phyloP scores from a whole-genome alignment of 2,888 invertebrate genomes.

The Drosophila anomelani region DNA sequence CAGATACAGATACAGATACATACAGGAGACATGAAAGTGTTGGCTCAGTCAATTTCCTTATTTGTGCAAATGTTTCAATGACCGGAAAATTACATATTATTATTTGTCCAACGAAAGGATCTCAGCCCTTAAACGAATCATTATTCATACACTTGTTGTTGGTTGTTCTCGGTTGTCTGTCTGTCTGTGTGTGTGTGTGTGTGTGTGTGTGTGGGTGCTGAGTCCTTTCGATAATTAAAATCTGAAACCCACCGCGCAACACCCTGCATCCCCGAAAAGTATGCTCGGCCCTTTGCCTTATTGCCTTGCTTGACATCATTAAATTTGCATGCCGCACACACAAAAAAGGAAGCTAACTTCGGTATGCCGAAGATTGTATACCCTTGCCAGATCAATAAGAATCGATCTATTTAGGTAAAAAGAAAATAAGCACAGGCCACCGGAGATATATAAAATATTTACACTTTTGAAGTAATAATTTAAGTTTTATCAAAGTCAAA shows the following conservation, averaged over 20 bases:
- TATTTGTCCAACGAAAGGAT: constrained; percentile 67
- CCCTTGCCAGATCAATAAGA: no score
- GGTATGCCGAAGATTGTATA: no score
- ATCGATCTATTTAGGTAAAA: no score
- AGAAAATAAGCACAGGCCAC: no score
- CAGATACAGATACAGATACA: constrained; percentile 10
- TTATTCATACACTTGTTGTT: constrained; percentile 56
- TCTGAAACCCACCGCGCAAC: constrained; percentile 30
- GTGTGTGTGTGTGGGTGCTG: constrained; percentile 6
- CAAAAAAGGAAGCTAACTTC: background rate
- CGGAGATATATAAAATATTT: no score
- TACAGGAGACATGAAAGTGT: constrained; percentile 30
- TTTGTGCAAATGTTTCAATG: constrained; percentile 80
- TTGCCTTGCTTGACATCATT: constrained; percentile 55
- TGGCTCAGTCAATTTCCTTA: constrained; percentile 80
- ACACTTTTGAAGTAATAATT: no score
- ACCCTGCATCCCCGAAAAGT: constrained; percentile 29
- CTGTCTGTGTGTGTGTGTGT: constrained; percentile 15
- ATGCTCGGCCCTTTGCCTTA: constrained; percentile 16
- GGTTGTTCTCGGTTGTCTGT: background rate
- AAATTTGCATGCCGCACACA: constrained; percentile 43
- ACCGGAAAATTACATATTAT: constrained; percentile 83
- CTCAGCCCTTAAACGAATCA: constrained; percentile 42
- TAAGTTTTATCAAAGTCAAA: no score
- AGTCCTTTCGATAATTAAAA: constrained; percentile 67